Conservation (phyloP, 2,888 invertebrate genomes). For the Cataglyphis albicans region DNA sequence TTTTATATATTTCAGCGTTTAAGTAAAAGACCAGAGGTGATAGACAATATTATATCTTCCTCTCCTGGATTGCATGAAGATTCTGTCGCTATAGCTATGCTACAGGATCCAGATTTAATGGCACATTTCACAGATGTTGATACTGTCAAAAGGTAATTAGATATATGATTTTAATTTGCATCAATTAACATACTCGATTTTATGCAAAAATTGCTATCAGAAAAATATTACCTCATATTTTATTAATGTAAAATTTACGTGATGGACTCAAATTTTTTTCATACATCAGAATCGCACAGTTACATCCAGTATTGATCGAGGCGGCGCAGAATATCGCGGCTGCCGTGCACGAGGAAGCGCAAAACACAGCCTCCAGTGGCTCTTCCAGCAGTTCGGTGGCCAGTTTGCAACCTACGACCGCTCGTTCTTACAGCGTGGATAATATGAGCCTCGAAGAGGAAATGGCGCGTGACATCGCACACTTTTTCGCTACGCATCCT, state of each 20-base stretch:
- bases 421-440: conserved; percentile 87
- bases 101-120: conserved; percentile 92
- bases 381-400: conserved; percentile 72
- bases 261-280: conserved; percentile 31
- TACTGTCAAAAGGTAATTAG: conserved; percentile 82
- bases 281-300: conserved; percentile 88
- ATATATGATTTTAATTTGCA: not conserved
- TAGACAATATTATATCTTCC: conserved; percentile 91
- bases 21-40: conserved; percentile 85
- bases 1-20: conserved; percentile 76
- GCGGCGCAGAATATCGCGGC: conserved; percentile 90
- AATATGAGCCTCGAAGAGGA: conserved; percentile 88
- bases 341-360: conserved; percentile 86
- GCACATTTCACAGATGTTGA: conserved; percentile 90
- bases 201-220: not conserved
- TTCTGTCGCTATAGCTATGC: conserved; percentile 91
- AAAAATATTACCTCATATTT: not conserved
- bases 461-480: conserved; percentile 87
- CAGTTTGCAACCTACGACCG: conserved; percentile 81
- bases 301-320: conserved; percentile 90
- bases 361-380: conserved; percentile 75
- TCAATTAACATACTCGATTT: not conserved
- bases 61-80: conserved; percentile 91
- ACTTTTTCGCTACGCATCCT: conserved; percentile 85
- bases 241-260: not conserved